Percentiles rank a stretch among this genome's conserved stretches.
Conservation (phyloP, 2,888 invertebrate species). For the Flexamia atlantica region DNA sequence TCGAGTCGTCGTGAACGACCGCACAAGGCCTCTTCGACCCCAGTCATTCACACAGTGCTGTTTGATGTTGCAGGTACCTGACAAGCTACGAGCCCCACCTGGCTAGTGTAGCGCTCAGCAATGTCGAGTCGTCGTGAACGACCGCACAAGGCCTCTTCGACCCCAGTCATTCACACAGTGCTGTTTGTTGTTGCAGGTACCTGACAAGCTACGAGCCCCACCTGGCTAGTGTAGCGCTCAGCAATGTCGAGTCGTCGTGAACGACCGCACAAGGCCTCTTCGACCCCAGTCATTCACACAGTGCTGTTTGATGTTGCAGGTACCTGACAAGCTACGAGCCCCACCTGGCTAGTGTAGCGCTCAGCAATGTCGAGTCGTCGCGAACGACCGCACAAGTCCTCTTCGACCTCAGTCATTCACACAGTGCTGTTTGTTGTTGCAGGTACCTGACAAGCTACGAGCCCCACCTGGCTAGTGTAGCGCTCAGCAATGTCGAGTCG, state of each 20-base stretch:
- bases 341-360: slow-evolving; percentile 81
- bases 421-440: slow-evolving; percentile 67
- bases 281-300: slow-evolving; percentile 92
- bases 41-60: slow-evolving; percentile 78
- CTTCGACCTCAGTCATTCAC: slow-evolving; percentile 86
- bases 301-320: slow-evolving; percentile 75
- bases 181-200: slow-evolving; percentile 81
- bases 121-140: slow-evolving; percentile 98
- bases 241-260: slow-evolving; percentile 98
- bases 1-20: slow-evolving; percentile 98
- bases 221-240: slow-evolving; percentile 94
- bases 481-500: slow-evolving; percentile 97
- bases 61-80: slow-evolving; percentile 87
- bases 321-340: slow-evolving; percentile 94
- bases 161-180: slow-evolving; percentile 86
- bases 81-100: slow-evolving; percentile 96
- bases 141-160: slow-evolving; percentile 96
- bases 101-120: slow-evolving; percentile 95
- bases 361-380: slow-evolving; percentile 76
- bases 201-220: slow-evolving; percentile 96
- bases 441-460: slow-evolving; percentile 96
- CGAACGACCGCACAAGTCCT: slow-evolving; percentile 96
- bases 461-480: slow-evolving; percentile 94
- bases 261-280: slow-evolving; percentile 96
- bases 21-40: slow-evolving; percentile 97